These are phyloP conservation scores for Panagrolaimus sp. DNA, from an alignment of 1,140 invertebrate genomes.

Conservation along the genomic window DNA sequence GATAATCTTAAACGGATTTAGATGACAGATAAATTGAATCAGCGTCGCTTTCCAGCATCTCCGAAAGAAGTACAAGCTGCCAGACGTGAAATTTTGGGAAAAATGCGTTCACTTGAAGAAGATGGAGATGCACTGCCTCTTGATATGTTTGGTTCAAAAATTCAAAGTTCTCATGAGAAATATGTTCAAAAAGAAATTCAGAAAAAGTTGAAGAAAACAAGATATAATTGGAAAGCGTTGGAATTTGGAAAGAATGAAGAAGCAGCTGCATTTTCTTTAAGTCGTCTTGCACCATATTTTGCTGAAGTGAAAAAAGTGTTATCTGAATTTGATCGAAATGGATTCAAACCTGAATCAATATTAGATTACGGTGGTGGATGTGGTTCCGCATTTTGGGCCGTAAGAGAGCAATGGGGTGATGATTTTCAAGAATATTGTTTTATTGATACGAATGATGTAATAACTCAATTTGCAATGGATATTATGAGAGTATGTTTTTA, in stretches of 20 bases:
- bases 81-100: conserved; percentile 25
- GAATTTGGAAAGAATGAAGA: conserved; percentile 37
- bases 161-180: conserved; percentile 18
- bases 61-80: conserved; percentile 34
- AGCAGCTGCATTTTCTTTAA: conserved; percentile 32
- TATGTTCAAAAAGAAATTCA: conserved; percentile 28
- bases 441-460: conserved; percentile 31
- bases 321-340: conserved; percentile 41
- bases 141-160: conserved; percentile 18
- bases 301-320: conserved; percentile 44
- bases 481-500: conserved; percentile 28
- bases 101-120: conserved; percentile 9
- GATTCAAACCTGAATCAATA: conserved; percentile 38
- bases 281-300: conserved; percentile 34
- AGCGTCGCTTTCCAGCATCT: conserved; percentile 39
- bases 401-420: conserved; percentile 37
- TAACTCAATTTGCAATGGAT: conserved; percentile 35
- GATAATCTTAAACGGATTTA: conserved; percentile 18
- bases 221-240: conserved; percentile 52
- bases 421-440: conserved; percentile 32
- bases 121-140: conserved; percentile 7
- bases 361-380: conserved; percentile 48
- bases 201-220: conserved; percentile 23
- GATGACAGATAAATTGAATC: conserved; percentile 34
- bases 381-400: conserved; percentile 45